phyloP scores from a whole-genome alignment of 2,797 vertebrate species.

The Gadopsis bispinosus region DNA sequence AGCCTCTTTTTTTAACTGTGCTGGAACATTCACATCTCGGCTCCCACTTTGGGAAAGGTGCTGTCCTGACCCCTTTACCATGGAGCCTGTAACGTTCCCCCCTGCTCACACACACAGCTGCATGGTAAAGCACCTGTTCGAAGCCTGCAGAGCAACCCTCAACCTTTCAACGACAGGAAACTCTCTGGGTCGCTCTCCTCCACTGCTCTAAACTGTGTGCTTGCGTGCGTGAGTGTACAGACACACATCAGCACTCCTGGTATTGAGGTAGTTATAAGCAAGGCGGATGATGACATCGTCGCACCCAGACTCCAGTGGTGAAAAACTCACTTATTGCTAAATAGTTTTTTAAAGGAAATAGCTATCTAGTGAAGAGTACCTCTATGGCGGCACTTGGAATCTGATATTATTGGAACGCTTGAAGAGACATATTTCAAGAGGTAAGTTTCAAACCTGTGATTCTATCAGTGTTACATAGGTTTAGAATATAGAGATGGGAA shows the following conservation, averaged over 20 bases:
- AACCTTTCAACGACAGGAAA: slow-evolving; percentile 87
- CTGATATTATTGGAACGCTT: slow-evolving; percentile 59
- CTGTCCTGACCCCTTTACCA: slow-evolving; percentile 77
- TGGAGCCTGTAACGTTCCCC: slow-evolving; percentile 70
- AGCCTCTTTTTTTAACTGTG: slow-evolving; percentile 44
- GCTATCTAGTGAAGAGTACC: slow-evolving; percentile 15
- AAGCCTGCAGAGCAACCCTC: slow-evolving; percentile 74
- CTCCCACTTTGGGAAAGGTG: slow-evolving; percentile 59
- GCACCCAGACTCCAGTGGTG: slow-evolving; percentile 26
- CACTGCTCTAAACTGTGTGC: slow-evolving; percentile 36
- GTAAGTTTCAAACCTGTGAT: slow-evolving; percentile 59
- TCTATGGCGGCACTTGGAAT: slow-evolving; percentile 59
- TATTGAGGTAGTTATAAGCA: slow-evolving; percentile 52
- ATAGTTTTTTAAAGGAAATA: slow-evolving; percentile 10
- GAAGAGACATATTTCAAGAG: slow-evolving; percentile 60
- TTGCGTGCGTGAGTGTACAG: slow-evolving; percentile 1
- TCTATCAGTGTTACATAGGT: background rate
- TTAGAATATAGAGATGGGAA: background rate
- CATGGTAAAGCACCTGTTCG: slow-evolving; percentile 81
- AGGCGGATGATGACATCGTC: slow-evolving; percentile 66
- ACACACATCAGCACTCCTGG: slow-evolving; percentile 29
- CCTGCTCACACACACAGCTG: slow-evolving; percentile 75
- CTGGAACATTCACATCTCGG: slow-evolving; percentile 68
- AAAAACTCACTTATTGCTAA: slow-evolving; percentile 28
- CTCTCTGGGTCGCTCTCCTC: slow-evolving; percentile 69